Conservation (phyloP, 2,113 vertebrate species). For the Oreocharis arfaki region DNA sequence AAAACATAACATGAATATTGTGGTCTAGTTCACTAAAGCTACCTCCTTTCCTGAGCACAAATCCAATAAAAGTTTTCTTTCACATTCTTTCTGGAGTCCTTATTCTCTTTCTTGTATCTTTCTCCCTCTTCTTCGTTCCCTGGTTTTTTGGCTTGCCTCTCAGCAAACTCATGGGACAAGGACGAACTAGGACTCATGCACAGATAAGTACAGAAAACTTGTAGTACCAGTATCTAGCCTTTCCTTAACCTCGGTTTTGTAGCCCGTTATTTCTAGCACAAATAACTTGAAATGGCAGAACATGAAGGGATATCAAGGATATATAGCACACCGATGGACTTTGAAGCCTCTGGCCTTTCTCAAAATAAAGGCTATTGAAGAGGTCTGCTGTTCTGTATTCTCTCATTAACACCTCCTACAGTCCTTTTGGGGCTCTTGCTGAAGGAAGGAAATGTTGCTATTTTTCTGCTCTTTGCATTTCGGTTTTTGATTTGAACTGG, state of each 20-base stretch:
- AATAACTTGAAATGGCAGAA: neutral
- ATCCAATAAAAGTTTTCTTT: neutral
- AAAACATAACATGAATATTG: neutral
- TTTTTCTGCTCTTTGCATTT: neutral
- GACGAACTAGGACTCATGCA: neutral
- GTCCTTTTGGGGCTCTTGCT: neutral
- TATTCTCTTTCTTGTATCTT: neutral
- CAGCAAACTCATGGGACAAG: neutral
- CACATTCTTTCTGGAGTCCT: neutral
- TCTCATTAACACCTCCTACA: neutral
- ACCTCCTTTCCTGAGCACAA: neutral
- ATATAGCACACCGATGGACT: neutral
- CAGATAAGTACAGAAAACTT: neutral
- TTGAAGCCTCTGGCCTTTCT: neutral
- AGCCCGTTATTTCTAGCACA: neutral
- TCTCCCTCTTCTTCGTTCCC: neutral
- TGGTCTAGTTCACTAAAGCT: neutral
- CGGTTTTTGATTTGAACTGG: neutral
- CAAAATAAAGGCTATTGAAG: neutral
- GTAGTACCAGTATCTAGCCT: neutral
- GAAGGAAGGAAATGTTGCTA: neutral
- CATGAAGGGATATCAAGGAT: neutral
- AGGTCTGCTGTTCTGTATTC: neutral
- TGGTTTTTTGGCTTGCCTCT: rapidly evolving
- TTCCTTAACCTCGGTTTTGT: neutral